Evolutionary conservation across 1,140 invertebrate species (phyloP), one percentile per base, ranked within the genome.

Genomic region (Nephotettix cincticeps): DNA sequence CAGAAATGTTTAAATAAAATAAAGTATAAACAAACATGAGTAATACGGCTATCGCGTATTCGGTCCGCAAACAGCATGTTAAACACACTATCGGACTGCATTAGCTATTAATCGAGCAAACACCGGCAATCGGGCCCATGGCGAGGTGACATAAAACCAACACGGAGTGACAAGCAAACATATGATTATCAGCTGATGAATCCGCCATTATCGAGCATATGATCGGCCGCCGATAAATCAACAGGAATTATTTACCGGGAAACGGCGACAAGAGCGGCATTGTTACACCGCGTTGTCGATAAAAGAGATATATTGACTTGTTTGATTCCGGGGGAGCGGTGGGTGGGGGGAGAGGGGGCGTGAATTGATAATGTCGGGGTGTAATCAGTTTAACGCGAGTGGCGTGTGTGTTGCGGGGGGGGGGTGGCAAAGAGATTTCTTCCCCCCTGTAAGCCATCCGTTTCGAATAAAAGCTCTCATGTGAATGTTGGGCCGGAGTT

Each of bases 301-400:
- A 61, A 61, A 61, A 61, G 56, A 61, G 56, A 61, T 61, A 21
- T 61, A 61, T 61, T 61, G 56, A 61, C 56, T 61, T 25, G 56
- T 61, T 25, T 28, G 56, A 36, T 36, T 36, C 32, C 32, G 56
- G 25, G 25, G 27, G 13, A 61, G 23, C 9, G 47, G 47, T 11
- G n/a, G 47, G 17, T 51, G 21, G 47, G 47, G 47, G 47, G 47
- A n/a, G n/a, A n/a, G 47, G 56, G 56, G 56, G 56, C 23, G 56
- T 23, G 56, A 61, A 61, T 61, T 61, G 56, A 61, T 61, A 61
- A 61, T 61, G 56, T 61, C 25, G 9, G 56, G 47, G 47, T 61
- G 56, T 61, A 61, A 61, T 61, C 56, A 61, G 56, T 61, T 61
- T 61, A 61, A 23, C 13, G 21, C 14, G 56, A 61, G 13, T 23